A percentile compares a stretch with the other conserved stretches of the same genome.
These are phyloP conservation scores for Alsophila aescularia DNA, from an alignment of 2,888 invertebrate genomes.

Conservation along the genomic window DNA sequence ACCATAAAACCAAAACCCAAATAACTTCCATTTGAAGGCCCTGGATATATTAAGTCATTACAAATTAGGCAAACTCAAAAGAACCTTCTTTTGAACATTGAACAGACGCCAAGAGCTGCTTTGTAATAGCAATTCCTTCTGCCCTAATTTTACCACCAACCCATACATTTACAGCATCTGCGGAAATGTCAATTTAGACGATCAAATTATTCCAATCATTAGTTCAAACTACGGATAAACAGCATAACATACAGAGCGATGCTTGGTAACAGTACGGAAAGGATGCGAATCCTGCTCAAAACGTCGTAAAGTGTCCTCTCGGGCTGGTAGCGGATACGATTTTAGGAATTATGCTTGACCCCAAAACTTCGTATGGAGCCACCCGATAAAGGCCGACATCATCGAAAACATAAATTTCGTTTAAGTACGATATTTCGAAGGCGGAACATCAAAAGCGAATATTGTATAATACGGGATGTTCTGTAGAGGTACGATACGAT, in stretches of 20 bases:
- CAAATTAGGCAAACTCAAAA: conserved; percentile 3
- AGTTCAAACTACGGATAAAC: conserved; percentile 33
- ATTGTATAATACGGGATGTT: conserved; percentile 25
- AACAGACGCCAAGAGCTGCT: conserved; percentile 14
- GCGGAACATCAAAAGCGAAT: conserved; percentile 29
- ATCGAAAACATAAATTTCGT: conserved; percentile 51
- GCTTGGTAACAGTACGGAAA: conserved; percentile 33
- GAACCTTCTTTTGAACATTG: conserved; percentile 8
- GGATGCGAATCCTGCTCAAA: conserved; percentile 49
- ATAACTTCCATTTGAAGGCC: too few species aligned
- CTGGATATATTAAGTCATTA: conserved; percentile 1
- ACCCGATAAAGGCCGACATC: conserved; percentile 54
- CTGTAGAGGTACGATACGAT: conserved; percentile 32
- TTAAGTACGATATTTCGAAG: conserved; percentile 38
- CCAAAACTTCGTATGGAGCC: conserved; percentile 55
- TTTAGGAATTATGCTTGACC: conserved; percentile 59
- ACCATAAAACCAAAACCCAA: too few species aligned
- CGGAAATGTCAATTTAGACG: conserved; percentile 33
- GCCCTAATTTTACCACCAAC: conserved; percentile 21
- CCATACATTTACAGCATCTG: conserved; percentile 31
- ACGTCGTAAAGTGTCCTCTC: conserved; percentile 54
- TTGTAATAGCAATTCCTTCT: conserved; percentile 19
- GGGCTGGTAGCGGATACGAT: conserved; percentile 50
- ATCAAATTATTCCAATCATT: conserved; percentile 35
- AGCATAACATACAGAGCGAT: conserved; percentile 37